Conservation (phyloP, 2,888 invertebrate species). For the Temnothorax ravouxi region DNA sequence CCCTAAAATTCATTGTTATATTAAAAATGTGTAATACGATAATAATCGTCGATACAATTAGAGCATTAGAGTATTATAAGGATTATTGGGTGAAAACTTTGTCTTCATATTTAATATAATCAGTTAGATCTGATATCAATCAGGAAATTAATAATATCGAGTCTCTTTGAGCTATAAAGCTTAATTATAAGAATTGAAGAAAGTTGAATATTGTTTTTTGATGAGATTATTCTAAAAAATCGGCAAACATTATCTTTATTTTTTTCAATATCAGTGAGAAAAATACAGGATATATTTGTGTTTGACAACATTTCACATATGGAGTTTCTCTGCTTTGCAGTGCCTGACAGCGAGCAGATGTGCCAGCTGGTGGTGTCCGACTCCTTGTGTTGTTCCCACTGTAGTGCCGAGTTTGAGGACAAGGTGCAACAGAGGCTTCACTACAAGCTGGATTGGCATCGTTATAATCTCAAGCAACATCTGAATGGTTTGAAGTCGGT, state of each 20-base stretch:
- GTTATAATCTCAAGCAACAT: slow-evolving; percentile 92
- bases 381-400: slow-evolving; percentile 87
- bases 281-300: neutral
- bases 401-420: slow-evolving; percentile 88
- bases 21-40: neutral
- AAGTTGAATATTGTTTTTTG: neutral
- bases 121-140: neutral
- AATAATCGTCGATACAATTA: neutral
- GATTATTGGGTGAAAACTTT: neutral
- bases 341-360: slow-evolving; percentile 77
- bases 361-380: slow-evolving; percentile 85
- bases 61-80: neutral
- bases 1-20: neutral
- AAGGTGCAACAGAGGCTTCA: slow-evolving; percentile 90
- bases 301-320: neutral
- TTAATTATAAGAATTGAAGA: neutral
- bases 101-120: neutral
- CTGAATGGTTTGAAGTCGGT: slow-evolving; percentile 88
- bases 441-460: slow-evolving; percentile 94
- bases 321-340: slow-evolving; percentile 42
- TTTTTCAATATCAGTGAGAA: neutral
- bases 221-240: neutral
- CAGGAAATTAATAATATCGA: neutral
- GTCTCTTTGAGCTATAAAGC: neutral
- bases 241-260: no score